These are phyloP conservation scores for Trinorchestia longiramus DNA, from an alignment of 1,140 invertebrate genomes.

Conservation along the genomic window DNA sequence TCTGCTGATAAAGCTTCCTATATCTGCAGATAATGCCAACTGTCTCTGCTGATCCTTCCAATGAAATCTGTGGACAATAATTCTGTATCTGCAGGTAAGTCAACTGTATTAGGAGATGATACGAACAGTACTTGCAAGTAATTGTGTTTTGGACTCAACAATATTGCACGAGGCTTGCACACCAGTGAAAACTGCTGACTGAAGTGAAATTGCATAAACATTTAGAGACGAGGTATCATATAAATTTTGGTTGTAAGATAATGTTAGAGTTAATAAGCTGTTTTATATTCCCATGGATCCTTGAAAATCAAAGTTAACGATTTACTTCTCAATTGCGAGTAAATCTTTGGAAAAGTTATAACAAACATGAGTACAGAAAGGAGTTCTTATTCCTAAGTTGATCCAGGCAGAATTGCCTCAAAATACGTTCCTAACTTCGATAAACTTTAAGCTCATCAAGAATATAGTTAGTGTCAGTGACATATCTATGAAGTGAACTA, in stretches of 20 bases:
- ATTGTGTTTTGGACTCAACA: not conserved
- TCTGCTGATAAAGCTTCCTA: not conserved
- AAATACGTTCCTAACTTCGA: not conserved
- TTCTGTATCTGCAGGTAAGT: too few species aligned
- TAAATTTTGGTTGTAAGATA: not conserved
- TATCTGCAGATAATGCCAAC: too few species aligned
- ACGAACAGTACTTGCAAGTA: not conserved
- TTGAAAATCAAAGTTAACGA: not conserved
- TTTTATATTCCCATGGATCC: not conserved
- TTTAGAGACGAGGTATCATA: not conserved
- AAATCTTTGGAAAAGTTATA: not conserved
- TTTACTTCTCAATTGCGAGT: not conserved
- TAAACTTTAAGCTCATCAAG: not conserved
- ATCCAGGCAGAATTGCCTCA: not conserved
- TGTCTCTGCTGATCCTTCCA: not conserved
- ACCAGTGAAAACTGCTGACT: not conserved
- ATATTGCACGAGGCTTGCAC: not conserved
- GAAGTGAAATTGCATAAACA: too few species aligned
- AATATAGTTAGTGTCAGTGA: too few species aligned
- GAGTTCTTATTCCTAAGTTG: not conserved
- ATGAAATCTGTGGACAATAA: not conserved
- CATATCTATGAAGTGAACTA: too few species aligned
- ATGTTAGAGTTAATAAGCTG: not conserved
- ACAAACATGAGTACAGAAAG: not conserved
- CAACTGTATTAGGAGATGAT: not conserved